Conservation (phyloP, 2,888 invertebrate species). For the Nemurella pictetii region DNA sequence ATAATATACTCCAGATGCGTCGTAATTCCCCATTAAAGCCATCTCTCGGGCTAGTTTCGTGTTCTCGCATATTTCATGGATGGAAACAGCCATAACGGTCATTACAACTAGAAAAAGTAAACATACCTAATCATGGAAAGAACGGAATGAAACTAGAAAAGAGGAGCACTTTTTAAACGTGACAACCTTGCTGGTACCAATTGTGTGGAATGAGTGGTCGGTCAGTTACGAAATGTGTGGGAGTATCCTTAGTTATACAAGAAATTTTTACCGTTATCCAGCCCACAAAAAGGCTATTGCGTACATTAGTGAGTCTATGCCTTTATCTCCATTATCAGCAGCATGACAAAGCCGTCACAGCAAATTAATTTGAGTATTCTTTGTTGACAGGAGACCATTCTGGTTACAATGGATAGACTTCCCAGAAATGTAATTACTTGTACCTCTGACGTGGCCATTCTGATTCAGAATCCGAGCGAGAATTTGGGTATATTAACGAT, state of each 20-base stretch:
- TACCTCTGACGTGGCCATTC: not conserved
- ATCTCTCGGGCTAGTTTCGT: slow-evolving; percentile 93
- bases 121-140: not conserved
- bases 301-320: not conserved
- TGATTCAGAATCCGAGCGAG: not conserved
- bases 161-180: not conserved
- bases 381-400: not conserved
- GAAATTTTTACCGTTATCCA: not conserved
- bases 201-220: not conserved
- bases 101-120: slow-evolving; percentile 46
- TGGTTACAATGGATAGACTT: not conserved
- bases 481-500: not conserved
- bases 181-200: not conserved
- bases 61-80: slow-evolving; percentile 92
- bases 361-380: not conserved
- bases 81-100: slow-evolving; percentile 78
- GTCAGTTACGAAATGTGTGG: not conserved
- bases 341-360: not conserved
- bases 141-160: not conserved
- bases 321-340: not conserved
- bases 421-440: not conserved
- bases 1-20: slow-evolving; percentile 90
- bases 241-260: not conserved
- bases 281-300: not conserved
- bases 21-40: slow-evolving; percentile 94